Conservation (phyloP, 2,888 invertebrate species). For the Drosophila nr. medialis region DNA sequence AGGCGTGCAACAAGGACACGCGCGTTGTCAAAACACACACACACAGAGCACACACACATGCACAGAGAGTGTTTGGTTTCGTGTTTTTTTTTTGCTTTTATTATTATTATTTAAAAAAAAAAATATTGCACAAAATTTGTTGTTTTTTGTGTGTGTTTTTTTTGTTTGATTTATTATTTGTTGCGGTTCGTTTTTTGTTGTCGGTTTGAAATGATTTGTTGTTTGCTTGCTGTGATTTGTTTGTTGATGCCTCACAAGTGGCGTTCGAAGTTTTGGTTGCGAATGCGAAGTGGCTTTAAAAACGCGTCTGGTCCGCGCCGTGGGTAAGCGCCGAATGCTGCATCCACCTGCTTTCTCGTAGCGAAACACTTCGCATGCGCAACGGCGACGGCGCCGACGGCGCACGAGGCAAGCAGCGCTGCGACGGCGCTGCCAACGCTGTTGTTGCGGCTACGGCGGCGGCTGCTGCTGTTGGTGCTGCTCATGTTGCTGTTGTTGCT, state of each 20-base stretch:
- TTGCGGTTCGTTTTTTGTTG: background rate
- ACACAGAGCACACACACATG: slow-evolving; percentile 17
- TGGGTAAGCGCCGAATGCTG: slow-evolving; percentile 85
- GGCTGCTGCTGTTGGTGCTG: slow-evolving; percentile 33
- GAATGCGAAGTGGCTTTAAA: slow-evolving; percentile 53
- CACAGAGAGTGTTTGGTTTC: slow-evolving; percentile 20
- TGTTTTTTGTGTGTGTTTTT: slow-evolving; percentile 10
- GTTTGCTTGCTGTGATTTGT: slow-evolving; percentile 1
- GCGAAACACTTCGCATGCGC: slow-evolving; percentile 85
- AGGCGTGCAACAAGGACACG: slow-evolving; percentile 32
- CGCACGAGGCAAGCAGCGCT: slow-evolving; percentile 51
- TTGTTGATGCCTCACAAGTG: slow-evolving; percentile 1
- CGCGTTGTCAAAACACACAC: slow-evolving; percentile 19
- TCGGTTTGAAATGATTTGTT: background rate
- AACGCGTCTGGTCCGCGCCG: slow-evolving; percentile 85
- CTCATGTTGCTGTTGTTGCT: slow-evolving; percentile 15
- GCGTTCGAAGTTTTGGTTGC: background rate
- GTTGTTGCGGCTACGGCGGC: background rate
- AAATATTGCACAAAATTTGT: slow-evolving; percentile 1
- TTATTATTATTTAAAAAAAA: background rate
- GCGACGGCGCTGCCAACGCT: slow-evolving; percentile 29
- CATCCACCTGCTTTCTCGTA: slow-evolving; percentile 85
- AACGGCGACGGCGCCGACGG: slow-evolving; percentile 65
- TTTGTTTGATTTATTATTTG: background rate
- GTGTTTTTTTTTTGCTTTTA: slow-evolving; percentile 8